Base-by-base conservation (phyloP, 2,797 vertebrate species). In the Saxicola maurus region DNA sequence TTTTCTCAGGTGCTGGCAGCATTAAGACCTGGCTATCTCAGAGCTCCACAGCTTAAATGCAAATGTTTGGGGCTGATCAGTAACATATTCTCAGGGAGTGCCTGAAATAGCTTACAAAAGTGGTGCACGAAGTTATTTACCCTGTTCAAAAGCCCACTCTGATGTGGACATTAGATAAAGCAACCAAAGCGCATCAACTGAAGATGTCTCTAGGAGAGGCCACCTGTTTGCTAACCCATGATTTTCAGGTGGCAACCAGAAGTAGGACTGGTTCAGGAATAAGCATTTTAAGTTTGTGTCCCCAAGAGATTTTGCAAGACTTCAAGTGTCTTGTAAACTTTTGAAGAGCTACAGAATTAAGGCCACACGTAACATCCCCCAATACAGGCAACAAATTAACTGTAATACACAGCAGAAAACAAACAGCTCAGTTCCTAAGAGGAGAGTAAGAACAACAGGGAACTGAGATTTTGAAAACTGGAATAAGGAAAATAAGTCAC, bases 1-100 rank as follows among this genome's bases (percentile, higher is more conserved):
- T 91, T 89, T 86, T 77, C 79, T 93, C 37, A 30, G 52, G 27
- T 10, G 13, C 84, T 81, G 56, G 60, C 79, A 93, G 76, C 56
- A 90, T 76, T 55, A 78, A 66, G 60, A 82, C 2, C 0, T 20
- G 65, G 45, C 30, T 55, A 60, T 5, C 64, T 92, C 56, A 67
- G 78, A 76, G 69, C 60, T 74, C 40, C 55, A 77, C 48, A 17
- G 31, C 62, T 87, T 49, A 65, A 85, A 53, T 7, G 23, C 51
- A 84, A 57, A 74, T 10, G 16, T 25, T 56, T 20, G 19, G 65
- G 48, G 55, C n/a, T 62, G 37, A 82, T 74, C 38, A 61, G 31
- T 35, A 40, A 49, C 45, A 42, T 5, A 24, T 0, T 52, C 24
- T 38, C 53, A 76, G 38, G 2, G 5, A 37, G 10, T 12, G 25